phyloP scores from a whole-genome alignment of 2,797 vertebrate species.

The Amphiprion clarkii region DNA sequence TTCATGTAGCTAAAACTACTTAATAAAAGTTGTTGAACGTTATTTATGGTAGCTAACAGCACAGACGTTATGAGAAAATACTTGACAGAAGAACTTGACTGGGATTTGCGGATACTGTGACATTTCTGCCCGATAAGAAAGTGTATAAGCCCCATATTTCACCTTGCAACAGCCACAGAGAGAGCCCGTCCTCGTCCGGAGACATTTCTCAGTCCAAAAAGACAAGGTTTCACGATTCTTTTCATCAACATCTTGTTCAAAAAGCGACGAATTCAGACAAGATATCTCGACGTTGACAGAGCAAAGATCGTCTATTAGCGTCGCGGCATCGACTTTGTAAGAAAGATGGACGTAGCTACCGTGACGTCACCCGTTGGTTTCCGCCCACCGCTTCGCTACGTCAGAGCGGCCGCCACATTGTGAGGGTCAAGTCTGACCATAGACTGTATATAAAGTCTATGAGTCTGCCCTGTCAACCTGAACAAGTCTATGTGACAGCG shows the following conservation, averaged over 20 bases:
- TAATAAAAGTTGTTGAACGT: no score
- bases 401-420: no score
- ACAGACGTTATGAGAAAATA: no score
- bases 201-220: slow-evolving; percentile 46
- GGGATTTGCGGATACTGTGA: not conserved
- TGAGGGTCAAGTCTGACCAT: no score
- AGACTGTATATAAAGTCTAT: no score
- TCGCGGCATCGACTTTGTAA: no score
- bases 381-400: no score
- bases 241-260: slow-evolving; percentile 37
- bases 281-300: rapidly evolving
- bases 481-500: no score
- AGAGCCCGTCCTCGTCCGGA: slow-evolving; percentile 8
- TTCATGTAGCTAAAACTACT: not conserved
- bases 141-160: rapidly evolving
- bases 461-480: no score
- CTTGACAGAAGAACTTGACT: no score
- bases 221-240: slow-evolving; percentile 18
- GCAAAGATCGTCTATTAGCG: not conserved
- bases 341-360: no score
- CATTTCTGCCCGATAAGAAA: rapidly evolving
- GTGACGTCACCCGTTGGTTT: no score
- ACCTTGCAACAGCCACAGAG: slow-evolving; percentile 36
- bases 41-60: not conserved
- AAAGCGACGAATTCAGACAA: rapidly evolving